Evolutionary conservation across 2,888 invertebrate species (phyloP).

Genomic region (Julus scandinavius): DNA sequence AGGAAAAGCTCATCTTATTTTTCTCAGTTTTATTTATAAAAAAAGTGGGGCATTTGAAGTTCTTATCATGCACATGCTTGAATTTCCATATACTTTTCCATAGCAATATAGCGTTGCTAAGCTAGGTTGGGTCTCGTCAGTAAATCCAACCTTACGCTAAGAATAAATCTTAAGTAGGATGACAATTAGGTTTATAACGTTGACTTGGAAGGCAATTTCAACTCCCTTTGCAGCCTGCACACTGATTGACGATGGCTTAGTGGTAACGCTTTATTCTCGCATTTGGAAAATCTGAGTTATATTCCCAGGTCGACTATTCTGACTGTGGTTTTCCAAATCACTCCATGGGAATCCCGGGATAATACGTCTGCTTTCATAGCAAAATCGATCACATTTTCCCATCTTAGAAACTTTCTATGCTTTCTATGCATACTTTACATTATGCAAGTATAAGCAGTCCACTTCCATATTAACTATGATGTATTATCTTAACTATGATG

Average conservation of each 20-base stretch:
- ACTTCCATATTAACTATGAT: too few species aligned
- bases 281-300: neutral
- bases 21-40: neutral
- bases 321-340: neutral
- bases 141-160: neutral
- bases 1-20: neutral
- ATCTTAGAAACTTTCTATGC: too few species aligned
- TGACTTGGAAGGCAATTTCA: conserved; percentile 18
- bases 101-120: neutral
- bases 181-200: neutral
- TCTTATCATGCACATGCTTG: neutral
- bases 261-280: neutral
- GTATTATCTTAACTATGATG: too few species aligned
- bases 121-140: neutral
- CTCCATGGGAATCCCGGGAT: neutral
- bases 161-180: neutral
- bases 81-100: neutral
- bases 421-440: too few species aligned
- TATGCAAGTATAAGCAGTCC: too few species aligned
- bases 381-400: too few species aligned
- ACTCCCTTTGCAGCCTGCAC: neutral
- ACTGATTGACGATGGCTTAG: neutral
- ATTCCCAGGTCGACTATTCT: neutral
- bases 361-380: neutral
- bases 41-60: neutral